Conservation (phyloP, 2,888 invertebrate genomes). For the Temnothorax unifasciatus region DNA sequence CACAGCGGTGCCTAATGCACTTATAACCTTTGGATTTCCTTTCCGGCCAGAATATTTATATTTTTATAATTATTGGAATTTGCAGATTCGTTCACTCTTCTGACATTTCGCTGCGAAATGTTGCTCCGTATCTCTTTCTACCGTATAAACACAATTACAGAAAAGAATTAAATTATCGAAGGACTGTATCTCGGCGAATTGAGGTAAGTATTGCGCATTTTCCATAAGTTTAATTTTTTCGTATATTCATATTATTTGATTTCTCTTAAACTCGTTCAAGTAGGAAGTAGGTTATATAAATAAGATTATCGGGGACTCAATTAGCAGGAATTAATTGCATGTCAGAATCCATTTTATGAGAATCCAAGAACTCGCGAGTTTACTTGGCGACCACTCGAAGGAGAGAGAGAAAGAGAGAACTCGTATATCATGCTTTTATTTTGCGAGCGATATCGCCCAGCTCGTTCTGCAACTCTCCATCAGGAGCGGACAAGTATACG, state of each 20-base stretch:
- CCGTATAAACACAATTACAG: not conserved
- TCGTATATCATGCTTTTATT: constrained; percentile 1
- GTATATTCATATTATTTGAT: not conserved
- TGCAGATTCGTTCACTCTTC: not conserved
- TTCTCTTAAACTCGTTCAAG: not conserved
- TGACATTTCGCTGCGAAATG: not conserved
- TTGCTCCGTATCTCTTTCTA: not conserved
- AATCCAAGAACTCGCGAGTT: not conserved
- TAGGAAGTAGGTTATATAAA: not conserved
- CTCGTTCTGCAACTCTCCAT: constrained; percentile 7
- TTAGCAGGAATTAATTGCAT: constrained; percentile 1
- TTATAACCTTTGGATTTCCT: not conserved
- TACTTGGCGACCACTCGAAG: not conserved
- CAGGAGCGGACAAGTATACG: not conserved
- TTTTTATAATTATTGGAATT: not conserved
- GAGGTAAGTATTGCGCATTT: not conserved
- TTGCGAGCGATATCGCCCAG: not conserved
- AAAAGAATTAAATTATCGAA: not conserved
- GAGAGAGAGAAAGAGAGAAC: not conserved
- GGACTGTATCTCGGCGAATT: not conserved
- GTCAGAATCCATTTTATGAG: constrained; percentile 11
- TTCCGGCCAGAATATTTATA: not conserved
- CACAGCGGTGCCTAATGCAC: not conserved
- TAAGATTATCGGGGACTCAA: not conserved
- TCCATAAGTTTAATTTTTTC: not conserved